Evolutionary conservation across 2,888 invertebrate genomes (phyloP), one percentile per base, ranked within the genome.

Genomic region (Heliconius charithonia): DNA sequence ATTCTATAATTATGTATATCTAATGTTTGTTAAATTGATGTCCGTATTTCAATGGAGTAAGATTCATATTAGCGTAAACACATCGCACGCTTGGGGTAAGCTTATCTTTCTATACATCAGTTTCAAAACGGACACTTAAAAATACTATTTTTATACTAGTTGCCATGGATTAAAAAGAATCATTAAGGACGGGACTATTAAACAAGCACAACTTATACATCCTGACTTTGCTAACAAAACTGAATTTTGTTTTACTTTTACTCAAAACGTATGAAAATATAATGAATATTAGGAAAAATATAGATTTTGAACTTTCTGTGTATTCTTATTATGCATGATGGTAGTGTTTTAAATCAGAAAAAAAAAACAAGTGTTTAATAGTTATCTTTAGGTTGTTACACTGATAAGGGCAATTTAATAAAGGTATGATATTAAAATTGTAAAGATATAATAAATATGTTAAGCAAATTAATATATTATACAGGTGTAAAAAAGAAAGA

Each of bases 31-130:
- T 63, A 59, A 45, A 76, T 70, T 63, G 41, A 37, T 51, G 45
- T 67, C 25, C 72, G 41, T 76, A 73, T 70, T 10, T 6, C 16
- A 1, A 56, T 63, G 13, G 19, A n/a, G n/a, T 76, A 74, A 51
- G 51, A 32, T 25, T n/a, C 59, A 63, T 27, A 45, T 70, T 62
- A 70, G 7, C 22, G 22, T 66, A 63, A 45, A n/a, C 41, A 75
- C 73, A 29, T 62, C 67, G 25, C 16, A 74, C 45, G 71, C 67
- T 83, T 82, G 85, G 88, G 88, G 88, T 85, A 82, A 83, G 80
- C 83, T 89, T 85, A 92, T 92, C 92, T 85, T 82, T 83, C 74
- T 86, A 85, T 72, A 79, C 85, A 92, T 91, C 92, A 85, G 86
- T 86, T 86, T 85, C 84, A 81, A 82, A 82, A 82, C 80, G 82